Base-by-base conservation (phyloP, 2,113 vertebrate species). In the Laterallus jamaicensis region DNA sequence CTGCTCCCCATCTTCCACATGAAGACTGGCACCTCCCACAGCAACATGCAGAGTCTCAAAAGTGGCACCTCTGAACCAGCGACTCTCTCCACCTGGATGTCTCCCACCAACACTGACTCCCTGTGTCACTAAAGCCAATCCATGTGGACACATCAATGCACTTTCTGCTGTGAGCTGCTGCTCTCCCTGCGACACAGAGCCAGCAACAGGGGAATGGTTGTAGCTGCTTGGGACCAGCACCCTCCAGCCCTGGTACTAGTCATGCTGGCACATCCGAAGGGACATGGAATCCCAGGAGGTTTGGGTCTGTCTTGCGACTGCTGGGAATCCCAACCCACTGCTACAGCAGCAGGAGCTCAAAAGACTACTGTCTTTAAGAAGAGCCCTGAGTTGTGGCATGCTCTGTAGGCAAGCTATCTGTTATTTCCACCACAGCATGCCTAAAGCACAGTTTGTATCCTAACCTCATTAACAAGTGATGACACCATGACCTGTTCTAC, bases 271-370 rank as follows among this genome's bases (percentile, higher is more conserved):
- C 21, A 22, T 49, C 49, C 74, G 35, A 20, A 28, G 42, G 22
- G 28, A 17, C 11, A 9, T 11, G 50, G n/a, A 58, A 77, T n/a
- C 42, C 42, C 93, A 63, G 49, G 52, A 82, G 35, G 58, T 21
- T 11, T 70, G 73, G 54, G 32, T 49, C 35, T 54, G 54, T 26
- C 85, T 79, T 25, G 2, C 7, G 37, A 37, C 63, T 66, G 35
- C 82, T 70, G 60, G 47, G 77, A 76, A 89, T 28, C 39, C 4
- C 18, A 52, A 82, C 74, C 75, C 78, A 85, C 16, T 82, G 70
- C 92, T 86, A 74, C 10, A 80, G 90, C 82, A 93, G 94, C 92
- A 70, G 68, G n/a, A 78, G 47, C 54, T 90, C 82, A 56, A 6
- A 6, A 31, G 47, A 63, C 56, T 32, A 14, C 59, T 29, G 52